Evolutionary conservation across 2,113 vertebrate genomes (phyloP).

Genomic region (Brachyhypopomus gauderio): DNA sequence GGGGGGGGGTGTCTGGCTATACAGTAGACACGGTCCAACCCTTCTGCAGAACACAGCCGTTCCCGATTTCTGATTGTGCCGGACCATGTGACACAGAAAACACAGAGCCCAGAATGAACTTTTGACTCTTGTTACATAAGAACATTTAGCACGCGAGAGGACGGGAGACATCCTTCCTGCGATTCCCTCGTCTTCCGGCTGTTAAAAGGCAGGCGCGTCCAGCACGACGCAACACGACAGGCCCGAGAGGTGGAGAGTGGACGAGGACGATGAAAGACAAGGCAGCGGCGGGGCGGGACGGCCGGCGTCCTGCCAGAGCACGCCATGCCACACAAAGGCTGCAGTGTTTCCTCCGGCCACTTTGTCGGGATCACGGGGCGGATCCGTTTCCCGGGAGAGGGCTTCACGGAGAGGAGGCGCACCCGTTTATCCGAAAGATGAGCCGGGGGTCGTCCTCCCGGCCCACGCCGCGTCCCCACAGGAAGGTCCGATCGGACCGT

Average conservation of each 20-base stretch:
- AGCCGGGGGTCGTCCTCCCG: not conserved
- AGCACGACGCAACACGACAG: constrained; percentile 24
- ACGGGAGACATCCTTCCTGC: not conserved
- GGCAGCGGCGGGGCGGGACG: constrained; percentile 31
- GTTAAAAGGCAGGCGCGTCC: not conserved
- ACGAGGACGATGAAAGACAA: constrained; percentile 14
- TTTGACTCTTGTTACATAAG: constrained; percentile 48
- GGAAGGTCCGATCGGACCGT: not conserved
- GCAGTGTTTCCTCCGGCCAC: constrained; percentile 54
- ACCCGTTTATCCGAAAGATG: constrained; percentile 39
- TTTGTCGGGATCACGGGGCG: constrained; percentile 48
- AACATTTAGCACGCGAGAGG: constrained; percentile 27
- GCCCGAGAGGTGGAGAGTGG: constrained; percentile 1
- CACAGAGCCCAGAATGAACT: constrained; percentile 34
- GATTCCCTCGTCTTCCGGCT: constrained; percentile 16
- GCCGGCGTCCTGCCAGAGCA: constrained; percentile 31
- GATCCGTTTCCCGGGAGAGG: constrained; percentile 37
- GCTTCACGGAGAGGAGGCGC: constrained; percentile 44
- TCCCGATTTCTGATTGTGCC: not conserved
- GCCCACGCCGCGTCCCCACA: not conserved
- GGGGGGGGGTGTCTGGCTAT: too few species aligned
- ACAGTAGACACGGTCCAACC: not conserved
- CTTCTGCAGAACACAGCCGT: not conserved
- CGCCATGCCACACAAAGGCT: constrained; percentile 60
- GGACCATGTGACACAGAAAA: constrained; percentile 29